Evolutionary conservation across 2,113 vertebrate species (phyloP).

Genomic region (Osmerus mordax): DNA sequence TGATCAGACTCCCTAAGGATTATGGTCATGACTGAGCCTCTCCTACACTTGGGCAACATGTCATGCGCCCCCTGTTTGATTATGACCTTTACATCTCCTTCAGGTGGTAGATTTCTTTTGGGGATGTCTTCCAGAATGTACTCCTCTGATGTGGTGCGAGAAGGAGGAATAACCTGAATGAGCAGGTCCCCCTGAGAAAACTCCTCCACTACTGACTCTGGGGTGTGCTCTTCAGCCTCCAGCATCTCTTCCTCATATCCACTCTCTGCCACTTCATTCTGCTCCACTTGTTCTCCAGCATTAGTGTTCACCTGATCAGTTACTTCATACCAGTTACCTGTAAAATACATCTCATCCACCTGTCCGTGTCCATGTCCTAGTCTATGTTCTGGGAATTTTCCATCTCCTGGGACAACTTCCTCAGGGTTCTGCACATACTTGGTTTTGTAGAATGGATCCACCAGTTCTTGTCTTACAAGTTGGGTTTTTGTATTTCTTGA

Average conservation of each 20-base stretch:
- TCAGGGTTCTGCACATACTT: slow-evolving; percentile 50
- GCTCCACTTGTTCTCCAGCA: slow-evolving; percentile 42
- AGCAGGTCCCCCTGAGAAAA: slow-evolving; percentile 31
- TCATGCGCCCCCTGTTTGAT: slow-evolving; percentile 4
- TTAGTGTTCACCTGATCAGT: slow-evolving; percentile 21
- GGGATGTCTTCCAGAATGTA: slow-evolving; percentile 31
- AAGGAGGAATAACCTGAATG: slow-evolving; percentile 50
- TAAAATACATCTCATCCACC: slow-evolving; percentile 2
- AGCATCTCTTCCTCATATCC: slow-evolving; percentile 59
- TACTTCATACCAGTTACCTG: slow-evolving; percentile 29
- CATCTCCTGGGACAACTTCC: slow-evolving; percentile 39
- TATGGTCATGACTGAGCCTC: slow-evolving; percentile 56
- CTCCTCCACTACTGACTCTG: slow-evolving; percentile 16
- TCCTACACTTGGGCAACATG: slow-evolving; percentile 37
- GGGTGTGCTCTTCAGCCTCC: slow-evolving; percentile 33
- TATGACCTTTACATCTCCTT: slow-evolving; percentile 7
- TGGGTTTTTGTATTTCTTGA: slow-evolving; percentile 34
- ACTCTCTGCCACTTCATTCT: slow-evolving; percentile 55
- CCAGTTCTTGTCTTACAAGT: slow-evolving; percentile 9
- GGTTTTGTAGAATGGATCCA: slow-evolving; percentile 38
- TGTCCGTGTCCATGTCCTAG: slow-evolving; percentile 17
- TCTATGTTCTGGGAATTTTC: slow-evolving; percentile 20
- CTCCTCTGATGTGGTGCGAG: slow-evolving; percentile 55
- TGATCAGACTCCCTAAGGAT: slow-evolving; percentile 53
- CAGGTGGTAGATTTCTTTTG: neutral